These are phyloP conservation scores for Heterodera schachtii DNA, from an alignment of 1,140 invertebrate species.

Conservation along the genomic window DNA sequence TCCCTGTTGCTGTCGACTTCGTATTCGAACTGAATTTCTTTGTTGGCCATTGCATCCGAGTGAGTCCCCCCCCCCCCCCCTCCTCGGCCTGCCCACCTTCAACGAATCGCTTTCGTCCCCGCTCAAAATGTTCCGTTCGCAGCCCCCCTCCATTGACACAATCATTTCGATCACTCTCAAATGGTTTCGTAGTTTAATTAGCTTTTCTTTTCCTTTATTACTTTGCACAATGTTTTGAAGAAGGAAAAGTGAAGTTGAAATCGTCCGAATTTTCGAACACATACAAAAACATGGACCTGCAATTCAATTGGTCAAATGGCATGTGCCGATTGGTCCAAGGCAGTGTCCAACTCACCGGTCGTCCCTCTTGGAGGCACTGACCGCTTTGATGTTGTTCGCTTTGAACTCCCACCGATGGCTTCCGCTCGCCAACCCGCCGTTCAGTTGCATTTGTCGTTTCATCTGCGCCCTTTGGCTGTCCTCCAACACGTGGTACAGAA, in stretches of 20 bases:
- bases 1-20: slow-evolving; percentile 87
- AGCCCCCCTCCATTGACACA: slow-evolving; percentile 48
- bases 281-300: slow-evolving; percentile 85
- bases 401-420: slow-evolving; percentile 91
- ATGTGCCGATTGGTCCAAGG: neutral
- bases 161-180: slow-evolving; percentile 54
- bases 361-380: slow-evolving; percentile 87
- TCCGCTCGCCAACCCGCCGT: slow-evolving; percentile 83
- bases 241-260: slow-evolving; percentile 97
- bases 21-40: slow-evolving; percentile 81
- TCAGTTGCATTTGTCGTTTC: slow-evolving; percentile 69
- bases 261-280: slow-evolving; percentile 97
- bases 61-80: too few species aligned
- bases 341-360: slow-evolving; percentile 70
- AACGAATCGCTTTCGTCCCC: slow-evolving; percentile 33
- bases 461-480: slow-evolving; percentile 69
- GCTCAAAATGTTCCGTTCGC: slow-evolving; percentile 55
- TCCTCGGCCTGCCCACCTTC: neutral
- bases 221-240: slow-evolving; percentile 74
- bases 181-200: neutral
- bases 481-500: slow-evolving; percentile 63
- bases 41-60: neutral
- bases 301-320: neutral
- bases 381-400: slow-evolving; percentile 85
- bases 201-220: neutral